Evolutionary conservation across 92 coral and sea anemone genomes (phyloP).

Genomic region (Nematostella vectensis): DNA sequence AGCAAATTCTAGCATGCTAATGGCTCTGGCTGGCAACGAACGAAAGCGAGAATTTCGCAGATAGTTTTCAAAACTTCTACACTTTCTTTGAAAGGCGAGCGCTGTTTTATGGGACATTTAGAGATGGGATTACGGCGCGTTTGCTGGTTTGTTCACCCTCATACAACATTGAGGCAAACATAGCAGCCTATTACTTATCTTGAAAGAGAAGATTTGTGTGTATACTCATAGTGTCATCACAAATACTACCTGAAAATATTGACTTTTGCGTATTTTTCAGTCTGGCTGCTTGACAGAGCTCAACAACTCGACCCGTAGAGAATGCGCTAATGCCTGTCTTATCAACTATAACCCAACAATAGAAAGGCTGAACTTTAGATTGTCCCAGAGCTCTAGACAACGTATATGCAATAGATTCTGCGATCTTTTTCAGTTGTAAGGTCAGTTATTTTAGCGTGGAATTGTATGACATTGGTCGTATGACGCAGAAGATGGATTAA

Average conservation of each 20-base stretch:
- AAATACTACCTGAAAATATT: constrained; percentile 46
- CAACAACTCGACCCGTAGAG: too few relatives aligned
- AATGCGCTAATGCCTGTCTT: too few relatives aligned
- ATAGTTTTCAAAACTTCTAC: not conserved
- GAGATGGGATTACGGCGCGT: too few relatives aligned
- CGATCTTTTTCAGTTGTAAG: too few relatives aligned
- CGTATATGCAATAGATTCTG: too few relatives aligned
- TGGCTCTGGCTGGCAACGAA: not conserved
- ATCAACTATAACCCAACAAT: too few relatives aligned
- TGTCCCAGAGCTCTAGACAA: constrained; percentile 47
- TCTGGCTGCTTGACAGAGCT: too few relatives aligned
- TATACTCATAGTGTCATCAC: constrained; percentile 42
- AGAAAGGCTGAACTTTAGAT: constrained; percentile 19
- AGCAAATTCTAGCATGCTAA: constrained; percentile 2
- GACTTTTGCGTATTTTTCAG: too few relatives aligned
- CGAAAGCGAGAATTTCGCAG: constrained; percentile 3
- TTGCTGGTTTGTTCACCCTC: too few relatives aligned
- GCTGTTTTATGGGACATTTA: too few relatives aligned
- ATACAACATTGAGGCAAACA: constrained; percentile 36
- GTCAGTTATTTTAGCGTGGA: constrained; percentile 64
- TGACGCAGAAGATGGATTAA: constrained; percentile 46
- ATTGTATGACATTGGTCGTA: too few relatives aligned
- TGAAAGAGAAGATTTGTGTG: constrained; percentile 55
- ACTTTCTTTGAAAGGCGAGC: too few relatives aligned
- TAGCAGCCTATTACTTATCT: constrained; percentile 29